Base-by-base conservation (phyloP, 35 echinoderm and acorn worm species). In the Patiria miniata region DNA sequence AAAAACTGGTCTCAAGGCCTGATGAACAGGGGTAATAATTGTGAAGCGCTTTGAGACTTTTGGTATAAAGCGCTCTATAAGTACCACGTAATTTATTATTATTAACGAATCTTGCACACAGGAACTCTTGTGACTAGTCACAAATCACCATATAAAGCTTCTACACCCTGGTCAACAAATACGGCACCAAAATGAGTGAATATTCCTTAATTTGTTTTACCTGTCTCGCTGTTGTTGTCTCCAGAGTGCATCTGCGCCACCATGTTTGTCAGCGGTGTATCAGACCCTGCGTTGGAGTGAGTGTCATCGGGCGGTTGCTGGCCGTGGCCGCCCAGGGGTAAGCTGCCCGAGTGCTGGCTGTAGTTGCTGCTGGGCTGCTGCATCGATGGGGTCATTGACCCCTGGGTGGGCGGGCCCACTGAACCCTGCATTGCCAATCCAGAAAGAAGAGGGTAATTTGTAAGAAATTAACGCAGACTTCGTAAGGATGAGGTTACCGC, bases 161-260 rank as follows among this genome's bases (percentile, higher is more conserved):
- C 4, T 4, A 47, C 42, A 47, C 42, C n/a, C n/a, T n/a, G n/a
- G n/a, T n/a, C n/a, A 47, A 12, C 42, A 47, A 47, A 6, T 4
- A 47, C 12, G 42, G 12, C 14, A 0, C 19, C 8, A 30, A 47
- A 47, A 73, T 73, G 29, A 73, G 14, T 14, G 6, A 73, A 23
- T 30, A 73, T 50, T 7, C 21, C 10, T 39, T 58, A 7, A 32
- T 12, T 33, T 68, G 28, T 15, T 89, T 91, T 77, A 97, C 95
- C 95, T 97, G 95, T 97, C 90, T 97, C 95, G 78, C 95, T 97
- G 19, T 90, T 86, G 81, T 93, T 93, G 47, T 93, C 88, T n/a
- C 87, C 91, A 28, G 91, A 91, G 59, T 95, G 95, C 40, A 97
- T 81, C 59, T 83, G 86, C 26, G 94, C 90, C 18, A 97, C 92